A percentile compares a stretch with the other conserved stretches of the same genome.
phyloP scores from a whole-genome alignment of 2,113 vertebrate species.

The Thalassoma bifasciatum region DNA sequence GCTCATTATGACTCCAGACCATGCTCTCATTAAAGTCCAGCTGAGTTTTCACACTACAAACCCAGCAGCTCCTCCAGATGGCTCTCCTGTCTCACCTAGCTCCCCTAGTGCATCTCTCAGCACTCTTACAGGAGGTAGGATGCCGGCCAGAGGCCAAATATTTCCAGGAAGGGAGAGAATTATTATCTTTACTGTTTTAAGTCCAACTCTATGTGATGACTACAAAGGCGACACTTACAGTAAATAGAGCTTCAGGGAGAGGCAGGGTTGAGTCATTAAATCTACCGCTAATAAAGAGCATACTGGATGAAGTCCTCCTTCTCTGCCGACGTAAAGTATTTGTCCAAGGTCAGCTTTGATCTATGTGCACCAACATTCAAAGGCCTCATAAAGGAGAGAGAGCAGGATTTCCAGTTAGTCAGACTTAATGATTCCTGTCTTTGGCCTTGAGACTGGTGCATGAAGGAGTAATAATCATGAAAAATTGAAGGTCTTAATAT shows the following conservation, averaged over 20 bases:
- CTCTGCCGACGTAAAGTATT: constrained; percentile 16
- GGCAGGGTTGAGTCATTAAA: constrained; percentile 9
- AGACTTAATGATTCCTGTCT: constrained; percentile 15
- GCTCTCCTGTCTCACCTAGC: constrained; percentile 63
- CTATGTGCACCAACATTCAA: constrained; percentile 4
- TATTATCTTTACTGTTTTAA: constrained; percentile 25
- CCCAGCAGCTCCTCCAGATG: constrained; percentile 65
- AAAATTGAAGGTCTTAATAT: no score
- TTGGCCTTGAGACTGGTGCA: not conserved
- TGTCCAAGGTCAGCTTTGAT: constrained; percentile 18
- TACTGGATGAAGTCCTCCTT: not conserved
- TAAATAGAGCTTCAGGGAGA: constrained; percentile 6
- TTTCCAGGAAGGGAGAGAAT: constrained; percentile 32
- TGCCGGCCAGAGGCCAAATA: constrained; percentile 35
- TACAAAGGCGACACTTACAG: constrained; percentile 24
- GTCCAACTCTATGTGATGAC: not conserved
- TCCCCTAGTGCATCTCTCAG: constrained; percentile 44
- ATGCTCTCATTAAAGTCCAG: constrained; percentile 56
- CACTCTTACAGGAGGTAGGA: constrained; percentile 37
- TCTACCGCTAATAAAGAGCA: constrained; percentile 14
- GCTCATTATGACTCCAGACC: constrained; percentile 46
- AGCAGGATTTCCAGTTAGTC: constrained; percentile 11
- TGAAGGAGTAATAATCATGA: not conserved
- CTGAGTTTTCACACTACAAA: constrained; percentile 40
- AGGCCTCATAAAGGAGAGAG: constrained; percentile 1